Evolutionary conservation across 2,113 vertebrate species (phyloP), one percentile per base, ranked within the genome.

Genomic region (Neomonachus schauinslandi): DNA sequence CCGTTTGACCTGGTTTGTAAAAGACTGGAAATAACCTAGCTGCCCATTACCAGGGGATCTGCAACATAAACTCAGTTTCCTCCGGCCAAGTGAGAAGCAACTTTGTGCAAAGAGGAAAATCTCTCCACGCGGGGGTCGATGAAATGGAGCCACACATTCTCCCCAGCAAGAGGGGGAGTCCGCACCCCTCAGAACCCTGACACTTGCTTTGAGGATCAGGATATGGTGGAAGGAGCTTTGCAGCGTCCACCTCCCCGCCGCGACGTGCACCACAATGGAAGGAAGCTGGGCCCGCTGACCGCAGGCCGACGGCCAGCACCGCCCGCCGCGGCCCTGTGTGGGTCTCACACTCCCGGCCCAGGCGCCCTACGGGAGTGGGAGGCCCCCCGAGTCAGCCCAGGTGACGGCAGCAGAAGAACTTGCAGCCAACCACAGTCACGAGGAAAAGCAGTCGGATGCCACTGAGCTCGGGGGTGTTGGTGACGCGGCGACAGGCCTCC

Each of bases 241-340:
- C 28, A 4, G 63, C 14, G 7, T 7, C 31, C 63, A 15, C 63
- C 28, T 15, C 16, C 63, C 31, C 28, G 14, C 18, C 1, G 31
- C 31, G 31, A 33, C 14, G 31, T 67, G 63, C 63, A 15, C 28
- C 63, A 33, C 14, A 2, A 7, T 18, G 63, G 63, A 33, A 16
- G 14, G 63, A 16, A 67, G 31, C 63, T 16, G 14, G 63, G 63
- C 28, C 63, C 13, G 5, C 28, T 1, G 63, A 15, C 63, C 28
- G 13, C 31, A 33, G 28, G 2, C 19, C 57, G 22, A 26, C 55
- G 28, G 67, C 80, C 31, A 14, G 39, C 90, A 10, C 77, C 33
- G 1, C 2, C 12, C 1, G 7, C 76, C 5, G 19, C 1, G 53
- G 8, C 9, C 69, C 7, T 16, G 11, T 14, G 19, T 59, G 71